Base-by-base conservation (phyloP, 2,888 invertebrate species). In the Eupsilia transversa region DNA sequence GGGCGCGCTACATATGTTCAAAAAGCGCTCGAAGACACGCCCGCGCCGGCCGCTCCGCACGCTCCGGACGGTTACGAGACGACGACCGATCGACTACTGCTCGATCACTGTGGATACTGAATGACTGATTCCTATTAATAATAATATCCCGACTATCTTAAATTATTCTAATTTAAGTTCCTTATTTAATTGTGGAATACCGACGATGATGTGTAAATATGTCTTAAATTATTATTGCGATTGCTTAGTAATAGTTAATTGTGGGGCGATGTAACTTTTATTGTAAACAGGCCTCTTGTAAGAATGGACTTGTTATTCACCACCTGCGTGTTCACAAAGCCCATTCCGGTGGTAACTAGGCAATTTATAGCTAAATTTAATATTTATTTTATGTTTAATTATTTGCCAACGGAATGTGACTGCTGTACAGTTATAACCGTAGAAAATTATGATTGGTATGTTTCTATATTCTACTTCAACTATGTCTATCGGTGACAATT, bases 321-420 rank as follows among this genome's bases (percentile, higher is more conserved):
- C 96, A 96, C 96, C 96, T 93, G 96, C 95, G 96, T 96, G 96
- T 96, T 96, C 96, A 96, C 95, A 82, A 93, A 95, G 94, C 93
- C 93, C 95, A 93, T 96, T 96, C 96, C 95, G 87, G 91, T 94
- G 96, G 96, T 94, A 92, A 93, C 93, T 96, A 96, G 96, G 92
- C 94, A 96, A 96, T 94, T 95, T 93, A 90, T 96, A 96, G 96
- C 94, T 94, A 95, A 96, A 95, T 96, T 91, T 93, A 94, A 93
- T 94, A 93, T 93, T 95, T 94, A 93, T 94, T 94, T 92, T 85
- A 86, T 75, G 79, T 87, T 94, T 93, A 94, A 94, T 94, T 89
- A 91, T 94, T 95, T 95, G 94, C 96, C 96, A 95, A 95, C 95
- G 96, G 96, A 95, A 96, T 96, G 96, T 83, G 96, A 94, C 94